These are phyloP conservation scores for Antheraea assamensis DNA, from an alignment of 2,888 invertebrate genomes.

Conservation along the genomic window DNA sequence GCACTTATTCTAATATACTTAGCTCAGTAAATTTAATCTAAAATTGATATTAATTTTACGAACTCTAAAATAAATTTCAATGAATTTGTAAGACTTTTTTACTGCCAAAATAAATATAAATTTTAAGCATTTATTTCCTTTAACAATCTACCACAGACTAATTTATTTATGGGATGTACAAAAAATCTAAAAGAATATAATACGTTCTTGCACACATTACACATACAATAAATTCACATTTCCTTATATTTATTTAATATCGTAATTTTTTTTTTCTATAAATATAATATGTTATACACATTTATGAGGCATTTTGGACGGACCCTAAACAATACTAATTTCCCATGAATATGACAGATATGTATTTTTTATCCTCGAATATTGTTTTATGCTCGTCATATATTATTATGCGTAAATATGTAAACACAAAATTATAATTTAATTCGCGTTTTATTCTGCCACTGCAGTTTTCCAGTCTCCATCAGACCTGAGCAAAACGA, in stretches of 20 bases:
- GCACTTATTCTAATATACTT: not conserved
- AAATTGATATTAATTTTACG: not conserved
- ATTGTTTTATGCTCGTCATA: not conserved
- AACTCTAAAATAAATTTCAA: no score
- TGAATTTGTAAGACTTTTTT: no score
- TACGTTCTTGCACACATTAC: not conserved
- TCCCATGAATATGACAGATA: not conserved
- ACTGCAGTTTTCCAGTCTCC: constrained; percentile 45
- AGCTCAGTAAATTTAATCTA: not conserved
- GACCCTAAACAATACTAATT: not conserved
- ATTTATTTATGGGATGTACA: no score
- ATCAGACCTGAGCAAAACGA: constrained; percentile 77
- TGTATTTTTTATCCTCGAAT: not conserved
- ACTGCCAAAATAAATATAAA: no score
- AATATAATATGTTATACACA: not conserved
- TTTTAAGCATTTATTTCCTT: no score
- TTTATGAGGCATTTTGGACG: constrained; percentile 14
- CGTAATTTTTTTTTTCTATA: not conserved
- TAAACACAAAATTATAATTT: not conserved
- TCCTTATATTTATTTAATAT: not conserved
- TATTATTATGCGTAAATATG: not conserved
- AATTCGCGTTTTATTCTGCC: not conserved
- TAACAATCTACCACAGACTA: no score
- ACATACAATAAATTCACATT: not conserved
- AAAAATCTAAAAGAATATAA: not conserved